Percentiles rank a stretch among this genome's conserved stretches.
phyloP scores from a whole-genome alignment of 2,888 invertebrate genomes.

The Onchidella celtica region DNA sequence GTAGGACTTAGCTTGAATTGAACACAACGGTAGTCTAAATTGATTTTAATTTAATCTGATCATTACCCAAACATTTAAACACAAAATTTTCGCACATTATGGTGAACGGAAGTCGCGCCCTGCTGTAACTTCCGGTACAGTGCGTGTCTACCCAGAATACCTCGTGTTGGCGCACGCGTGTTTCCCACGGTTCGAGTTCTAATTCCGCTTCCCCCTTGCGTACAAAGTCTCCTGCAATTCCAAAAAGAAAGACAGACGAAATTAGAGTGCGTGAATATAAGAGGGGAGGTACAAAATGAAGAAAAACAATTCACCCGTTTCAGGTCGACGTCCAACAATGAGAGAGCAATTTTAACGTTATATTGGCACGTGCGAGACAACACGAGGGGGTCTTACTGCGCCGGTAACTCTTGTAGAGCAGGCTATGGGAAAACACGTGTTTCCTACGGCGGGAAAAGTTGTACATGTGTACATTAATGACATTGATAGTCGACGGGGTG shows the following conservation, averaged over 20 bases:
- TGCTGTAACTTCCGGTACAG: conserved; percentile 36
- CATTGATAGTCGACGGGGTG: too few relatives aligned
- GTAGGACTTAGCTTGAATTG: neutral
- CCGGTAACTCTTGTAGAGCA: neutral
- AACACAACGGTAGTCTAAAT: neutral
- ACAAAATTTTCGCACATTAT: conserved; percentile 42
- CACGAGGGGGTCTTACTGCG: conserved; percentile 4
- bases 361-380: neutral
- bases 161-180: conserved; percentile 36
- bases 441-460: too few relatives aligned
- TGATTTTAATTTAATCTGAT: conserved; percentile 47
- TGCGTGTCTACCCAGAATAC: conserved; percentile 41
- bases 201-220: conserved; percentile 32
- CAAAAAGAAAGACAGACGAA: too few relatives aligned
- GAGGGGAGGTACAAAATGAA: neutral
- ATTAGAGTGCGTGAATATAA: neutral
- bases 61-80: conserved; percentile 34
- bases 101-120: conserved; percentile 22
- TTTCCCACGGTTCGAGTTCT: conserved; percentile 45
- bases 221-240: too few relatives aligned
- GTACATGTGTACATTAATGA: too few relatives aligned
- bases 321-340: conserved; percentile 12
- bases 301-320: neutral
- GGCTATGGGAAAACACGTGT: conserved; percentile 13
- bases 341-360: neutral